phyloP scores from a whole-genome alignment of 2,888 invertebrate genomes.

The Anoncus sp. region DNA sequence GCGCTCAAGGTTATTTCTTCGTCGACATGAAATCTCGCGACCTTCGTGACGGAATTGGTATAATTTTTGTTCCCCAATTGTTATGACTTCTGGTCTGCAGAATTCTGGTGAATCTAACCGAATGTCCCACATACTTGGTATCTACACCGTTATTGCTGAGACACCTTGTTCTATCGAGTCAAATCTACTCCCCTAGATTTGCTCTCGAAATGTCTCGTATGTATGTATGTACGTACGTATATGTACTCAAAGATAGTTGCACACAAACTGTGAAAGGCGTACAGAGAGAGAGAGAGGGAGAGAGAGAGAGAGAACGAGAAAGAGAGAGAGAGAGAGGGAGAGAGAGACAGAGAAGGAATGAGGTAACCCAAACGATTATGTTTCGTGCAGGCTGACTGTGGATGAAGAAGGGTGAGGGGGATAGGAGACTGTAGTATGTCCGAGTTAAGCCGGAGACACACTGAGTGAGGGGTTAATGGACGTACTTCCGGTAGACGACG shows the following conservation, averaged over 20 bases:
- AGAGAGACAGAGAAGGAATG: neutral
- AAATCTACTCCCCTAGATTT: slow-evolving; percentile 51
- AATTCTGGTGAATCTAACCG: neutral
- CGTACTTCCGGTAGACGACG: slow-evolving; percentile 59
- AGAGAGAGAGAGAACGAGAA: neutral
- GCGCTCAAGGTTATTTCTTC: no score
- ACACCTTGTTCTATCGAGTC: slow-evolving; percentile 6
- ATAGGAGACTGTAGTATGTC: slow-evolving; percentile 42
- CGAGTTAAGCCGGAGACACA: slow-evolving; percentile 60
- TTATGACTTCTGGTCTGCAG: no score
- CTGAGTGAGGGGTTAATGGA: slow-evolving; percentile 62
- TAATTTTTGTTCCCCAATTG: no score
- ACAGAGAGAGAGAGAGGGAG: neutral
- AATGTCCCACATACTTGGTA: slow-evolving; percentile 19
- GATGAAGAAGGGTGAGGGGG: slow-evolving; percentile 60
- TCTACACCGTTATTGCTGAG: slow-evolving; percentile 26
- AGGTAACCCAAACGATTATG: slow-evolving; percentile 40
- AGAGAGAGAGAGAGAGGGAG: no score
- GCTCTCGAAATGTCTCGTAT: slow-evolving; percentile 36
- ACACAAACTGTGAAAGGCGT: no score
- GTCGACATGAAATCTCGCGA: no score
- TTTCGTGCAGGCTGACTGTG: slow-evolving; percentile 46
- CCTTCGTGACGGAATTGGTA: no score
- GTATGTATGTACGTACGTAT: slow-evolving; percentile 32
- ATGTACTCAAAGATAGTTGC: slow-evolving; percentile 37